Evolutionary conservation across 2,113 vertebrate genomes (phyloP).

Genomic region (Pseudorhombus dupliciocellatus): DNA sequence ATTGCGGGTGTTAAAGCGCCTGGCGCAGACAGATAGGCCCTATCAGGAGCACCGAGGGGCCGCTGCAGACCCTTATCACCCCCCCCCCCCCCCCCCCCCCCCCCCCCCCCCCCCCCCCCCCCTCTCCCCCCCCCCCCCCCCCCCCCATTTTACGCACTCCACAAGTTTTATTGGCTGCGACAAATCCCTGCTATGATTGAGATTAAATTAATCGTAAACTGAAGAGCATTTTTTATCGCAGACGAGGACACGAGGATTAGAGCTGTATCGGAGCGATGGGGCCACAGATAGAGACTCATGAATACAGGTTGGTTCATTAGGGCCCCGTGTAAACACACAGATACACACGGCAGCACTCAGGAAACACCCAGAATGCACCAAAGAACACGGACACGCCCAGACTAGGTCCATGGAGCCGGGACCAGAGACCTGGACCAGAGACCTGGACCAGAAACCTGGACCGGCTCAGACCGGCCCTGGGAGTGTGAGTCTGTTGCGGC

Average conservation of each 20-base stretch:
- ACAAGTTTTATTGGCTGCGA: conserved; percentile 83
- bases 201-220: conserved; percentile 89
- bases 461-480: too few relatives aligned
- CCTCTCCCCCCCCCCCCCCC: conserved; percentile 26
- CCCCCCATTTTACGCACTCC: conserved; percentile 66
- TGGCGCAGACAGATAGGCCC: conserved; percentile 83
- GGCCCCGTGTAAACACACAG: conserved; percentile 35
- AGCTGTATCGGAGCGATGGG: conserved; percentile 74
- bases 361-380: too few relatives aligned
- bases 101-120: conserved; percentile 33
- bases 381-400: neutral
- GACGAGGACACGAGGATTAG: conserved; percentile 70
- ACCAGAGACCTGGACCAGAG: too few relatives aligned
- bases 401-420: too few relatives aligned
- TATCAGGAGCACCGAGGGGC: conserved; percentile 77
- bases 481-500: conserved; percentile 71
- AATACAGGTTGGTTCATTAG: too few relatives aligned
- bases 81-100: conserved; percentile 63
- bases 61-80: conserved; percentile 77
- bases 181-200: conserved; percentile 82
- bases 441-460: too few relatives aligned
- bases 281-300: conserved; percentile 64
- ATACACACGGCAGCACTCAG: too few relatives aligned
- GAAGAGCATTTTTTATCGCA: conserved; percentile 84
- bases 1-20: conserved; percentile 76